These are phyloP conservation scores for Passerina amoena DNA, from an alignment of 2,113 vertebrate species.

Conservation along the genomic window DNA sequence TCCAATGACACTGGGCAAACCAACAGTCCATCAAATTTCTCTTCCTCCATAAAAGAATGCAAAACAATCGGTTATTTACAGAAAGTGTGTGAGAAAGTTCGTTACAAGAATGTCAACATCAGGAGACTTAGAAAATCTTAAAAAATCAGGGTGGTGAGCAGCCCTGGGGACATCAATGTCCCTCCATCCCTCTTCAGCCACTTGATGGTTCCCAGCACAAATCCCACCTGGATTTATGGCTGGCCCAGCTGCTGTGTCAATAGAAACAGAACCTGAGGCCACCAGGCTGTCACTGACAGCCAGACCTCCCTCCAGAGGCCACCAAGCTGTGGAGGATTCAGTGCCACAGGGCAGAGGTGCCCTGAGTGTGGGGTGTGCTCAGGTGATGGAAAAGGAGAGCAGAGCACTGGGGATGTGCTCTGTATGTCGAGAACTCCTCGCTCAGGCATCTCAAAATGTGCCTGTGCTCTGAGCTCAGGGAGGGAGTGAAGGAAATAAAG, in stretches of 20 bases:
- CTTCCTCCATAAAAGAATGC: too few relatives aligned
- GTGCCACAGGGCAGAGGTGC: background rate
- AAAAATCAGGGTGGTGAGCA: background rate
- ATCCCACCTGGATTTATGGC: constrained; percentile 16
- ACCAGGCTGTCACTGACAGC: background rate
- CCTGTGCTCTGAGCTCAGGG: background rate
- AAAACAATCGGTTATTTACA: too few relatives aligned
- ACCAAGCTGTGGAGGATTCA: background rate
- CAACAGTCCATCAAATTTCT: too few relatives aligned
- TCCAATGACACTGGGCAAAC: too few relatives aligned
- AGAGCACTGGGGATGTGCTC: background rate
- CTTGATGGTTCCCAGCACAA: background rate
- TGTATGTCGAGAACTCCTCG: fast-evolving
- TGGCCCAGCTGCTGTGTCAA: background rate
- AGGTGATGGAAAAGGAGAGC: background rate
- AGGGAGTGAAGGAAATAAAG: background rate
- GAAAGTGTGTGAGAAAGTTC: too few relatives aligned
- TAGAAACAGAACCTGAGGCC: background rate
- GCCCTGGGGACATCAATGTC: constrained; percentile 5
- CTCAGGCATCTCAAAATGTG: background rate
- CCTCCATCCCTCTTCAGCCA: constrained; percentile 26
- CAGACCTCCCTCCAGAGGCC: background rate
- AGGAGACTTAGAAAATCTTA: too few relatives aligned
- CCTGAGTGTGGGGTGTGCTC: fast-evolving
- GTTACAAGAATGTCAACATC: too few relatives aligned